Conservation (phyloP, 2,888 invertebrate species). For the Cetonia aurata region DNA sequence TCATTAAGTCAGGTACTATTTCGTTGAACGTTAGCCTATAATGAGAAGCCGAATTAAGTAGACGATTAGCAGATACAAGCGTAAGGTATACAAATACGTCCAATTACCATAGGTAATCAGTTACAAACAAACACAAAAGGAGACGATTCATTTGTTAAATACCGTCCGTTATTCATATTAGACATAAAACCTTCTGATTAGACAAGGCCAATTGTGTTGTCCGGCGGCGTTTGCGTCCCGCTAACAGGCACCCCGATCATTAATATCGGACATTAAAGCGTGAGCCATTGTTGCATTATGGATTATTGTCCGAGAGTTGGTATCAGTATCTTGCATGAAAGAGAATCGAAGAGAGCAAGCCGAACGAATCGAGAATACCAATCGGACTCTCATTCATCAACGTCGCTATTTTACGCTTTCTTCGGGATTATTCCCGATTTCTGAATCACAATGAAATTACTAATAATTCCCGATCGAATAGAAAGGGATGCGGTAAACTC, state of each 20-base stretch:
- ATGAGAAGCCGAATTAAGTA: neutral
- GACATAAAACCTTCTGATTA: conserved; percentile 43
- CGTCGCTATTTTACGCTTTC: conserved; percentile 55
- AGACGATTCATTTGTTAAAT: conserved; percentile 43
- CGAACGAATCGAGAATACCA: conserved; percentile 51
- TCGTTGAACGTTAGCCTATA: neutral
- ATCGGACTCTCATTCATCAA: conserved; percentile 47
- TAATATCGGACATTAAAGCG: conserved; percentile 45
- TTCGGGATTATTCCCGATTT: conserved; percentile 47
- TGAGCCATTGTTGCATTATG: conserved; percentile 45
- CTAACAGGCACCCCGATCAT: conserved; percentile 43
- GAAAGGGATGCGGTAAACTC: conserved; percentile 1
- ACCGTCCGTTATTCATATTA: conserved; percentile 40
- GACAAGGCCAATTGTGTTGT: conserved; percentile 45
- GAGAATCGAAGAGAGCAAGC: conserved; percentile 32
- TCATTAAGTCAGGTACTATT: neutral
- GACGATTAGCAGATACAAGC: conserved; percentile 13
- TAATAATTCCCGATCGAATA: conserved; percentile 33
- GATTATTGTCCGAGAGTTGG: conserved; percentile 43
- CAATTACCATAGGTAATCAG: conserved; percentile 31
- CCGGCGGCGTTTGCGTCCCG: conserved; percentile 32
- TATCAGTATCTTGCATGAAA: conserved; percentile 41
- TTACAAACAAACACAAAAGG: conserved; percentile 35
- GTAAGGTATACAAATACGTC: conserved; percentile 24
- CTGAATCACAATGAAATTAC: conserved; percentile 42